Evolutionary conservation across 2,113 vertebrate species (phyloP).

Genomic region (Cranoglanis bouderius): DNA sequence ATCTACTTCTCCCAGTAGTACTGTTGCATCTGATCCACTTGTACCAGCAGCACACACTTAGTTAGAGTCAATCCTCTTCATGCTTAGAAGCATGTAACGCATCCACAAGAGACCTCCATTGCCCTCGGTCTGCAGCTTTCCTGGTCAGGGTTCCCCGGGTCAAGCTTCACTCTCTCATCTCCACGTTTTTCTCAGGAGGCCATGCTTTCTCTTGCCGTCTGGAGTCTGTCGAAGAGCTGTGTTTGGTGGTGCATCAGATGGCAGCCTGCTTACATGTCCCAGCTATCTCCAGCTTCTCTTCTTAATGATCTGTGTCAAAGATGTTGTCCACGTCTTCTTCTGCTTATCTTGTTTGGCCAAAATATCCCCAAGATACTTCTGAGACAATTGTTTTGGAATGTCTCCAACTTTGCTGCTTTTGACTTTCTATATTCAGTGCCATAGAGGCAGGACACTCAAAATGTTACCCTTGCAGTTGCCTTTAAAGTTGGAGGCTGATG

Average conservation of each 20-base stretch:
- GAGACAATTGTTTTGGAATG: not conserved
- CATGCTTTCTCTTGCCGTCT: not conserved
- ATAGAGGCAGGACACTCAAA: not conserved
- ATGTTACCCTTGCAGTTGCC: not conserved
- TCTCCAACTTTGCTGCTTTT: not conserved
- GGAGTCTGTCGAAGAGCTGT: not conserved
- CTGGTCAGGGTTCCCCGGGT: not conserved
- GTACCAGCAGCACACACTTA: not conserved
- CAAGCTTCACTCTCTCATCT: not conserved
- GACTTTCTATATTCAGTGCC: not conserved
- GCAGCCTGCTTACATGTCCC: not conserved
- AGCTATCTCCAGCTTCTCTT: not conserved
- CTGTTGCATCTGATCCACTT: slow-evolving; percentile 3
- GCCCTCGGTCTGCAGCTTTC: not conserved
- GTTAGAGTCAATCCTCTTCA: not conserved
- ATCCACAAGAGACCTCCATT: not conserved
- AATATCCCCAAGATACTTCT: not conserved
- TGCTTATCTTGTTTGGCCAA: not conserved
- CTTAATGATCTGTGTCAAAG: not conserved
- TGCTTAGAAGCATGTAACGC: not conserved
- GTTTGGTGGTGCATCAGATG: not conserved
- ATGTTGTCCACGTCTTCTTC: not conserved
- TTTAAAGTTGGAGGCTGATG: not conserved
- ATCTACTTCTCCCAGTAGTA: not conserved
- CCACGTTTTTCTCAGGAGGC: not conserved